These are phyloP conservation scores for Penaeus monodon DNA, from an alignment of 2,888 invertebrate genomes.

Conservation along the genomic window DNA sequence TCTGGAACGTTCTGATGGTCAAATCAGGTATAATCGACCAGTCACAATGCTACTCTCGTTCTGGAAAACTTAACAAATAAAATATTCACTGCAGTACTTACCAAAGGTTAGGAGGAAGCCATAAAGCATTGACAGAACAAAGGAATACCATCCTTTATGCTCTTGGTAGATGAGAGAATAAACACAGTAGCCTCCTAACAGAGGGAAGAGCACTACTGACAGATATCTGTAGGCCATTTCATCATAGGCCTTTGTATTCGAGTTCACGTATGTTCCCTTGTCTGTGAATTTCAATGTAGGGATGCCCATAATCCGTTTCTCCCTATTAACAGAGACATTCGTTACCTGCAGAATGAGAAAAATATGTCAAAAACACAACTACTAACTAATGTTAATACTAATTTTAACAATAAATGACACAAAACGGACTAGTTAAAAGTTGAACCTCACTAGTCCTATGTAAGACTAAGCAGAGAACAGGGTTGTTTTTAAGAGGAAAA, in stretches of 20 bases:
- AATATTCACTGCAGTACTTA: constrained; percentile 66
- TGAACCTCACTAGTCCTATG: too few species aligned
- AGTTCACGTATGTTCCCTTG: constrained; percentile 96
- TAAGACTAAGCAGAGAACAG: too few species aligned
- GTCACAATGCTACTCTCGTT: too few species aligned
- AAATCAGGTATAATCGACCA: too few species aligned
- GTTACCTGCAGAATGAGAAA: constrained; percentile 73
- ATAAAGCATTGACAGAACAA: constrained; percentile 94
- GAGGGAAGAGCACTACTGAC: constrained; percentile 95
- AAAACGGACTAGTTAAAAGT: too few species aligned
- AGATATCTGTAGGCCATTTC: constrained; percentile 95
- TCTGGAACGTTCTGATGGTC: too few species aligned
- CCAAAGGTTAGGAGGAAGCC: constrained; percentile 96
- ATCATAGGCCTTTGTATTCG: constrained; percentile 94
- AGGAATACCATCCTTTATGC: constrained; percentile 99
- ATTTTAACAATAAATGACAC: too few species aligned
- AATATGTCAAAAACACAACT: background rate
- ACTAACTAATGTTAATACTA: too few species aligned
- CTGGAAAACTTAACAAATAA: background rate
- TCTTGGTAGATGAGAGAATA: constrained; percentile 87
- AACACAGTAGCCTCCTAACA: constrained; percentile 92
- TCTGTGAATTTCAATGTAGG: constrained; percentile 89
- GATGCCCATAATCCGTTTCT: constrained; percentile 81
- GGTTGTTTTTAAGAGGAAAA: too few species aligned
- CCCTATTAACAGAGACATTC: constrained; percentile 84